These are phyloP conservation scores for Yponomeuta cagnagella DNA, from an alignment of 2,888 invertebrate genomes.

Conservation along the genomic window DNA sequence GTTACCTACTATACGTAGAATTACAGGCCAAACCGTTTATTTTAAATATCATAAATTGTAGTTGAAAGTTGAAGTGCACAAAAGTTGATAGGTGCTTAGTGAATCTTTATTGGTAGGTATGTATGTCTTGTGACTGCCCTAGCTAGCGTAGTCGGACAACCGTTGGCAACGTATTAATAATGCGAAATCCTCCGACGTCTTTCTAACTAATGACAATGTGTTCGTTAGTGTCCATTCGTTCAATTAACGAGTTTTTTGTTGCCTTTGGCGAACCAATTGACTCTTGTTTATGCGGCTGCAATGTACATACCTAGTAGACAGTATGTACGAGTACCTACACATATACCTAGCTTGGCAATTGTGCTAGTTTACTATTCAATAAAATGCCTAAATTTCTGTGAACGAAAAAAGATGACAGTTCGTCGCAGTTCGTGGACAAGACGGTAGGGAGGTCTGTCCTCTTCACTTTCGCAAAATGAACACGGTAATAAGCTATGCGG, in stretches of 20 bases:
- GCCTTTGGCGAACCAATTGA: slow-evolving; percentile 58
- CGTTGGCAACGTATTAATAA: background rate
- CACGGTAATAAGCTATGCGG: no score
- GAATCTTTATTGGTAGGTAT: no score
- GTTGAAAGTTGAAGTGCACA: no score
- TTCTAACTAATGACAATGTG: slow-evolving; percentile 31
- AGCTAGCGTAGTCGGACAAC: background rate
- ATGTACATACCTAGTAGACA: background rate
- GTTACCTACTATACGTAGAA: no score
- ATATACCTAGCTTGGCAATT: background rate
- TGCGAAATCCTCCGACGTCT: background rate
- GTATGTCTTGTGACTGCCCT: background rate
- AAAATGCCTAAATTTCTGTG: no score
- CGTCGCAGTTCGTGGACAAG: no score
- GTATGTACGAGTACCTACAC: background rate
- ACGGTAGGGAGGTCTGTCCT: no score
- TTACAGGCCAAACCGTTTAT: no score
- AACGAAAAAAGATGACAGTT: no score
- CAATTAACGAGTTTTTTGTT: slow-evolving; percentile 44
- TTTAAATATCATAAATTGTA: no score
- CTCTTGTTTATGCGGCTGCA: slow-evolving; percentile 36
- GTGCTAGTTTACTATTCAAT: background rate
- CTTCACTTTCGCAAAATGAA: no score
- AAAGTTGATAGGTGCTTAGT: no score
- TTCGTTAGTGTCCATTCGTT: slow-evolving; percentile 52